A percentile compares a stretch with the other conserved stretches of the same genome.
Evolutionary conservation across 2,113 vertebrate species (phyloP).

Genomic region (Pangasianodon gigas): DNA sequence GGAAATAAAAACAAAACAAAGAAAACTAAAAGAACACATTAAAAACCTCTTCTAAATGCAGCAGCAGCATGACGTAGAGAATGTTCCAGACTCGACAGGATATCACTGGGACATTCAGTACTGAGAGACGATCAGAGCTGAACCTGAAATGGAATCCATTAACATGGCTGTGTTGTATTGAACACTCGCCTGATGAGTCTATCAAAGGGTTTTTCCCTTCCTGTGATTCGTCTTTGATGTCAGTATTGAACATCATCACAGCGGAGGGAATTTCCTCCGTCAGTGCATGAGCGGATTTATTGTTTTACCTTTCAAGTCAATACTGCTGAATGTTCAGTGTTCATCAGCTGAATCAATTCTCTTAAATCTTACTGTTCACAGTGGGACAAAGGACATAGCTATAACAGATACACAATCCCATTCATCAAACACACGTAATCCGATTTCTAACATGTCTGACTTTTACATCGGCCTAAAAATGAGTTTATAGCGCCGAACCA

Average conservation of each 20-base stretch:
- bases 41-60: background rate
- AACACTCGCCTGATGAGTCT: background rate
- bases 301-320: background rate
- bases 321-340: background rate
- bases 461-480: background rate
- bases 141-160: background rate
- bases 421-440: background rate
- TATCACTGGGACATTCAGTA: background rate
- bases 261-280: background rate
- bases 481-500: background rate
- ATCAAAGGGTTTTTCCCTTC: slow-evolving; percentile 7
- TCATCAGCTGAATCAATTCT: background rate
- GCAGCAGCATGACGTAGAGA: background rate
- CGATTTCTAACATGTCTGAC: background rate
- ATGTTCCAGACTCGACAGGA: background rate
- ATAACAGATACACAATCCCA: background rate
- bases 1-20: background rate
- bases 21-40: background rate
- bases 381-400: background rate
- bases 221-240: background rate
- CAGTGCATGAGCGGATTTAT: background rate
- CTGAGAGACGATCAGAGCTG: background rate
- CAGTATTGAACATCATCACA: background rate
- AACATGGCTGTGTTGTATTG: background rate
- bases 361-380: background rate